Base-by-base conservation (phyloP, 1,140 invertebrate genomes). In the Babylonia areolata region DNA sequence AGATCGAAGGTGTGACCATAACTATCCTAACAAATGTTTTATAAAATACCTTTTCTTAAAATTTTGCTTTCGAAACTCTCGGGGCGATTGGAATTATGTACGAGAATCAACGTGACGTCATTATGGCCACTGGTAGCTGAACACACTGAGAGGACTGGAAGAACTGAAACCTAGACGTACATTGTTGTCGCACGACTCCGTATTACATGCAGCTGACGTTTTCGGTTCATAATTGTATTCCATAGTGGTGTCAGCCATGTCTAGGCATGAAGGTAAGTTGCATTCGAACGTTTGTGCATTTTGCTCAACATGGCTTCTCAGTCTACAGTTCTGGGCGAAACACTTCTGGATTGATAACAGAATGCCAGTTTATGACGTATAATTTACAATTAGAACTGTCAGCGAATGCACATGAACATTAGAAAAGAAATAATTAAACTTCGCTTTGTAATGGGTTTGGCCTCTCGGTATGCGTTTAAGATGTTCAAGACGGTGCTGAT, bases 261-360 rank as follows among this genome's bases (percentile, higher is more conserved):
- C 96, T 96, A 96, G 96, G 95, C 96, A 97, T 96, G 96, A 97
- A 96, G 96, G 96, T 97, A 95, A 95, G 96, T 95, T 71, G 51
- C 83, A n/a, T 31, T 28, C 31, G 33, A 54, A 51, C 33, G 42
- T 31, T 46, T 37, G 17, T 54, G 28, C 80, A 42, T 58, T 82
- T 75, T 58, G 33, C 51, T 33, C 37, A n/a, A 82, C 46, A 39
- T 64, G n/a, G 31, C 39, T 39, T 58, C 31, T 78, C 79, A 37
- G 79, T 81, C 15, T 64, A 23, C 28, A 23, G 15, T 64, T 64
- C 58, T 64, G 58, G 58, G 46, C 58, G 64, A 86, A 71, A 69
- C 69, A 82, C 23, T 71, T 82, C 35, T 54, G 37, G 73, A 71
- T 64, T 64, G 58, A 64, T 64, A 64, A 23, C 58, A 64, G 58